Conservation (phyloP, 2,888 invertebrate species). For the Rhogogaster chlorosoma region DNA sequence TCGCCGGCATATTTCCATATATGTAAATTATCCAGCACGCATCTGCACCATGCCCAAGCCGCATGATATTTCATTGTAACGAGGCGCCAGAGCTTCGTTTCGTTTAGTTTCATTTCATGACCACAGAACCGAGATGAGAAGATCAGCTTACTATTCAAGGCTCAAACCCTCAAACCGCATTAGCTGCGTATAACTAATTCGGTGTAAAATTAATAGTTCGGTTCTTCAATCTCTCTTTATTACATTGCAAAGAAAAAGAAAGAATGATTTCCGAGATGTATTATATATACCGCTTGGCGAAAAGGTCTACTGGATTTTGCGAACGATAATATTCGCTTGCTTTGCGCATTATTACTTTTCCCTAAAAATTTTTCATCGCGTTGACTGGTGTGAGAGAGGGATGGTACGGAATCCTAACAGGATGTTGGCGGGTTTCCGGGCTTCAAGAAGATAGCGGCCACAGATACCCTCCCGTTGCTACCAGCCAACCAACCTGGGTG, state of each 20-base stretch:
- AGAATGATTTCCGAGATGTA: not conserved
- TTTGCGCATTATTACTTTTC: not conserved
- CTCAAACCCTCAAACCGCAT: not conserved
- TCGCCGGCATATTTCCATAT: slow-evolving; percentile 47
- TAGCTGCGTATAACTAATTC: not conserved
- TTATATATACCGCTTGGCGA: not conserved
- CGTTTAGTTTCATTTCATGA: not conserved
- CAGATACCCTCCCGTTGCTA: slow-evolving; percentile 54
- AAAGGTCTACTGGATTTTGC: not conserved
- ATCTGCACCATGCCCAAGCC: not conserved
- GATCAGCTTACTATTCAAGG: not conserved
- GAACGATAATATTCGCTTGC: not conserved
- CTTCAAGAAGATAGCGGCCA: slow-evolving; percentile 60
- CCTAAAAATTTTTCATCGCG: not conserved
- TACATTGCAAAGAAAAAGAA: no score
- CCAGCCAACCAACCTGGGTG: slow-evolving; percentile 62
- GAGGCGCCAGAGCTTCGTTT: slow-evolving; percentile 28
- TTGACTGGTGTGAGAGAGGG: slow-evolving; percentile 31
- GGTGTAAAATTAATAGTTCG: not conserved
- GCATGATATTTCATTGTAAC: slow-evolving; percentile 23
- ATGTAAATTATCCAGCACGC: slow-evolving; percentile 41
- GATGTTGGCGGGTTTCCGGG: slow-evolving; percentile 67
- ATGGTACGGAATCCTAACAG: slow-evolving; percentile 63
- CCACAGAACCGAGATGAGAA: not conserved
- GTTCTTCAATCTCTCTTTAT: no score